Conservation (phyloP, 2,888 invertebrate species). For the Brachylomia viminalis region DNA sequence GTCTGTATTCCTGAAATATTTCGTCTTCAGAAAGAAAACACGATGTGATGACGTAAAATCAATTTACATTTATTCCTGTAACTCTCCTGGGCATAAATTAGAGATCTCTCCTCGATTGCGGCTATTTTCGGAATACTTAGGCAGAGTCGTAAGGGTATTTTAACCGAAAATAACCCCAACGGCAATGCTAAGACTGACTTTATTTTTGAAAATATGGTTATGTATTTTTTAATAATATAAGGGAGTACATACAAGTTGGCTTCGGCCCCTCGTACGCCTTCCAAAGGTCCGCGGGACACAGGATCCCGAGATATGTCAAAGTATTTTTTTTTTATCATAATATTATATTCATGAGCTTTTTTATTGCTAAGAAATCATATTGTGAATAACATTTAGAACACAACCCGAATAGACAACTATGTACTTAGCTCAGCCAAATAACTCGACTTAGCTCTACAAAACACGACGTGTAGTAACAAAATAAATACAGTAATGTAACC, state of each 20-base stretch:
- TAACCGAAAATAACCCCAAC: background rate
- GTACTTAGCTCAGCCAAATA: too few species aligned
- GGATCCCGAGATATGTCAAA: background rate
- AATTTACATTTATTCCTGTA: slow-evolving; percentile 23
- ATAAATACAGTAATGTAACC: background rate
- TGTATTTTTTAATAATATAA: background rate
- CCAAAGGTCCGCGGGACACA: background rate
- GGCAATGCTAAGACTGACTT: background rate
- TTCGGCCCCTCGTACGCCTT: background rate
- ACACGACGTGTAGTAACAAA: background rate
- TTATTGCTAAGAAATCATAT: background rate
- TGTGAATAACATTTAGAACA: background rate
- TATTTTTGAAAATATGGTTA: background rate
- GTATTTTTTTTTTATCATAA: too few species aligned
- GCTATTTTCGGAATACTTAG: slow-evolving; percentile 8
- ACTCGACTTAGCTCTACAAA: too few species aligned
- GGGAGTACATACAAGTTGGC: background rate
- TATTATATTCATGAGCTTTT: background rate
- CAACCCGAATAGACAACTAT: too few species aligned
- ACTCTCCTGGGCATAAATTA: slow-evolving; percentile 15
- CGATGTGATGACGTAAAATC: background rate
- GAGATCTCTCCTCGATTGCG: background rate
- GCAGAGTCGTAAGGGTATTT: background rate
- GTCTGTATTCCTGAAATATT: slow-evolving; percentile 1
- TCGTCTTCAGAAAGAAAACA: background rate